Evolutionary conservation across 2,888 invertebrate species (phyloP).

Genomic region (Poecilobothrus nobilitatus): DNA sequence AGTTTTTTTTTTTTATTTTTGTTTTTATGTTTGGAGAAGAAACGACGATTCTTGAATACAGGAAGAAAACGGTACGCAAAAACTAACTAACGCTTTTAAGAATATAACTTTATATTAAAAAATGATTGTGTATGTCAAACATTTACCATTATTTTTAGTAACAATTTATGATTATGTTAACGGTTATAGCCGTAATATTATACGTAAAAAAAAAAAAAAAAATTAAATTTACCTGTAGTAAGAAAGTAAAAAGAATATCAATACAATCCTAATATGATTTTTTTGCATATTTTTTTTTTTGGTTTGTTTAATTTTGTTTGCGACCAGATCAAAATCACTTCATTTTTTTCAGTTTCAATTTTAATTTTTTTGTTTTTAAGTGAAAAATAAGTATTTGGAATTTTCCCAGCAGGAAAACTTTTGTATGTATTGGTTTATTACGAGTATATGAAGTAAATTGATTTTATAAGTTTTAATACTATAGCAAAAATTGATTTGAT

Average conservation of each 20-base stretch:
- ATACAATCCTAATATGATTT: not conserved
- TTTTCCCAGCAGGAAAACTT: not conserved
- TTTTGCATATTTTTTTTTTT: not conserved
- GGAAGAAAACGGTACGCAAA: not conserved
- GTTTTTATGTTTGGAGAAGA: not conserved
- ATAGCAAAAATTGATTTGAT: too few species aligned
- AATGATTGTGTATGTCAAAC: not conserved
- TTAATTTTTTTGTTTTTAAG: not conserved
- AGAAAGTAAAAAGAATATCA: not conserved
- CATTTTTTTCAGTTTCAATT: too few species aligned
- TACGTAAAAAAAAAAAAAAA: not conserved
- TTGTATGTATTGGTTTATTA: not conserved
- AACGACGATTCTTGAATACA: not conserved
- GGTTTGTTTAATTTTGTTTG: not conserved
- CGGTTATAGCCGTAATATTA: slow-evolving; percentile 14
- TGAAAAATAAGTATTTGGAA: not conserved
- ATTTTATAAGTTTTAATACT: too few species aligned
- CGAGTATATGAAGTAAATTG: too few species aligned
- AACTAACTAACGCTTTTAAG: too few species aligned
- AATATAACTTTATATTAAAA: not conserved
- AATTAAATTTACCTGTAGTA: not conserved
- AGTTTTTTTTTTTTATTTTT: not conserved
- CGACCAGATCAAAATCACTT: slow-evolving; percentile 1
- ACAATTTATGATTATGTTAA: slow-evolving; percentile 18
- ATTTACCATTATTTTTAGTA: not conserved